These are phyloP conservation scores for Abrostola triplasia DNA, from an alignment of 2,888 invertebrate species.

Conservation along the genomic window DNA sequence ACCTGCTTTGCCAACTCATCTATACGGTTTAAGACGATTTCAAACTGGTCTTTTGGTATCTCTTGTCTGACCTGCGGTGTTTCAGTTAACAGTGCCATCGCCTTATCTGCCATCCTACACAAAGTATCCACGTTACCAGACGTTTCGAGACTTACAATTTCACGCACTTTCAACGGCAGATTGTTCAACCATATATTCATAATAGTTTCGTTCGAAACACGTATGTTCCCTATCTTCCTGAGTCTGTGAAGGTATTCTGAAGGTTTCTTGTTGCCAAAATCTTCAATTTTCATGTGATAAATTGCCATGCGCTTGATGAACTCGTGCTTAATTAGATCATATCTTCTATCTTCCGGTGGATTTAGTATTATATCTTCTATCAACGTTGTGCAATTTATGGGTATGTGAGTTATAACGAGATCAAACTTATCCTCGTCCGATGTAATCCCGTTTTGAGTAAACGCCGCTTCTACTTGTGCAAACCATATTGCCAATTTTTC, in stretches of 20 bases:
- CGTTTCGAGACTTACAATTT: conserved; percentile 23
- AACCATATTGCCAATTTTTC: conserved; percentile 37
- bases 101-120: conserved; percentile 37
- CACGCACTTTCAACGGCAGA: conserved; percentile 33
- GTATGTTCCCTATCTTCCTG: conserved; percentile 15
- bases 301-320: conserved; percentile 40
- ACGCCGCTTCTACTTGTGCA: conserved; percentile 37
- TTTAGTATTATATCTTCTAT: conserved; percentile 34
- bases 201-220: conserved; percentile 21
- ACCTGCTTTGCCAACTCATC: conserved; percentile 24
- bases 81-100: conserved; percentile 13
- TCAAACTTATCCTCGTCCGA: conserved; percentile 35
- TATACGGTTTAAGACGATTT: conserved; percentile 18
- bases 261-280: conserved; percentile 17
- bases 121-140: conserved; percentile 20
- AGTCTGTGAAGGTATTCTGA: conserved; percentile 35
- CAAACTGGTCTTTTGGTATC: conserved; percentile 9
- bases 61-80: background rate
- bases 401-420: conserved; percentile 23
- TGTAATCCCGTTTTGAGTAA: conserved; percentile 17
- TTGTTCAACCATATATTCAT: conserved; percentile 35
- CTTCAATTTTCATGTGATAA: conserved; percentile 12
- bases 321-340: conserved; percentile 30
- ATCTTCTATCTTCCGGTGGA: conserved; percentile 19
- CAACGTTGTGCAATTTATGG: conserved; percentile 13